These are phyloP conservation scores for Campopleginae sp. DNA, from an alignment of 2,888 invertebrate species.

Conservation along the genomic window DNA sequence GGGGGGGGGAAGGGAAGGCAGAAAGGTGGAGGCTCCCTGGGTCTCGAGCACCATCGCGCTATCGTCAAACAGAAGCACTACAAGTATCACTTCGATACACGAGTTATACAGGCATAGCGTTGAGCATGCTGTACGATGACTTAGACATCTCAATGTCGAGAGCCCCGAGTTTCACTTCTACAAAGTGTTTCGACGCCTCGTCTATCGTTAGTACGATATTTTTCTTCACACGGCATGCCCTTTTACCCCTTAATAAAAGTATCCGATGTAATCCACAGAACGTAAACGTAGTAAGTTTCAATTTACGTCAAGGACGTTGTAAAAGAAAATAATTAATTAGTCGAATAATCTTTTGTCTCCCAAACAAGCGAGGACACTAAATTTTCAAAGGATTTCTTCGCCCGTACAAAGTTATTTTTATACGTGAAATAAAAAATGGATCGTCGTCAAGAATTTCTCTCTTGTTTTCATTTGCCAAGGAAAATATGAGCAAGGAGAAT, in stretches of 20 bases:
- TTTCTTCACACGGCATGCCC: background rate
- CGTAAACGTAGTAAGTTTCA: background rate
- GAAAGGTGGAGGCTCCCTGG: constrained; percentile 37
- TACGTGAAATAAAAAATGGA: background rate
- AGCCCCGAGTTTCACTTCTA: constrained; percentile 57
- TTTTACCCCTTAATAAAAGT: constrained; percentile 9
- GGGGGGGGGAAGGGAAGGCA: constrained; percentile 25
- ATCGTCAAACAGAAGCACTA: constrained; percentile 53
- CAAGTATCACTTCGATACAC: constrained; percentile 52
- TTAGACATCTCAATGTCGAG: constrained; percentile 67
- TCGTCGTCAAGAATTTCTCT: constrained; percentile 16
- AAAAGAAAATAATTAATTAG: background rate
- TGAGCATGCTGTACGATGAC: constrained; percentile 38
- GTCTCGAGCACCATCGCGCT: constrained; percentile 48
- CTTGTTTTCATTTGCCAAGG: constrained; percentile 20
- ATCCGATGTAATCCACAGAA: background rate
- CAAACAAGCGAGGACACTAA: background rate
- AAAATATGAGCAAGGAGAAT: constrained; percentile 23
- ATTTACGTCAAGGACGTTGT: background rate
- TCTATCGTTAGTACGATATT: constrained; percentile 46
- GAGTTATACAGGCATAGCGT: constrained; percentile 29
- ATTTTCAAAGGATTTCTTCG: background rate
- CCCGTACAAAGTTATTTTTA: background rate
- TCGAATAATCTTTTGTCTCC: background rate
- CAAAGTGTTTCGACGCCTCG: constrained; percentile 61